Evolutionary conservation across 2,797 vertebrate species (phyloP).

Genomic region (Scarus forsteni): DNA sequence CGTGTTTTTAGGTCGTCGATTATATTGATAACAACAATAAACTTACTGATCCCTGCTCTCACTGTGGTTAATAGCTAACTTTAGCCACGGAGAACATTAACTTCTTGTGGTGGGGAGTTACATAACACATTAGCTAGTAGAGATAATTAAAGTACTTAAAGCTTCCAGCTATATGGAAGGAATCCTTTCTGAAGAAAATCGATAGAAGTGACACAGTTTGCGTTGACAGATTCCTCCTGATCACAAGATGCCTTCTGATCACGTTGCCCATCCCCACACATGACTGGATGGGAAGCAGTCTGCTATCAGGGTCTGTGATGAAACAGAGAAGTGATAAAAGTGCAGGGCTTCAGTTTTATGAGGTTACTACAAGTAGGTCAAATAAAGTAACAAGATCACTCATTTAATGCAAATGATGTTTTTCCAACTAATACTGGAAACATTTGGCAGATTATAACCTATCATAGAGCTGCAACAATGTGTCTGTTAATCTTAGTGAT

Average conservation of each 20-base stretch:
- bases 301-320: background rate
- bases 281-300: background rate
- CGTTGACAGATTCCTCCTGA: background rate
- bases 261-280: background rate
- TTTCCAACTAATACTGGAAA: background rate
- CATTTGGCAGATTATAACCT: background rate
- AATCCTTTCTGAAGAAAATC: background rate
- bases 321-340: background rate
- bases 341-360: background rate
- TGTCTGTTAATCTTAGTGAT: background rate
- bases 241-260: constrained; percentile 6
- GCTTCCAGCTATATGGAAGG: background rate
- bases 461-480: background rate
- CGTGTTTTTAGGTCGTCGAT: background rate
- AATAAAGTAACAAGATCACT: background rate
- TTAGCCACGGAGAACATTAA: background rate
- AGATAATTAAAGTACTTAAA: background rate
- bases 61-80: background rate
- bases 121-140: background rate
- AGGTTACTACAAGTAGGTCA: background rate
- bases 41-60: background rate
- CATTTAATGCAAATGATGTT: background rate
- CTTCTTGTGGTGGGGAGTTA: background rate
- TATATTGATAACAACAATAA: background rate
- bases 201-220: background rate